A percentile compares a stretch with the other conserved stretches of the same genome.
Conservation (phyloP, 2,113 vertebrate genomes). For the Scopus umbretta region DNA sequence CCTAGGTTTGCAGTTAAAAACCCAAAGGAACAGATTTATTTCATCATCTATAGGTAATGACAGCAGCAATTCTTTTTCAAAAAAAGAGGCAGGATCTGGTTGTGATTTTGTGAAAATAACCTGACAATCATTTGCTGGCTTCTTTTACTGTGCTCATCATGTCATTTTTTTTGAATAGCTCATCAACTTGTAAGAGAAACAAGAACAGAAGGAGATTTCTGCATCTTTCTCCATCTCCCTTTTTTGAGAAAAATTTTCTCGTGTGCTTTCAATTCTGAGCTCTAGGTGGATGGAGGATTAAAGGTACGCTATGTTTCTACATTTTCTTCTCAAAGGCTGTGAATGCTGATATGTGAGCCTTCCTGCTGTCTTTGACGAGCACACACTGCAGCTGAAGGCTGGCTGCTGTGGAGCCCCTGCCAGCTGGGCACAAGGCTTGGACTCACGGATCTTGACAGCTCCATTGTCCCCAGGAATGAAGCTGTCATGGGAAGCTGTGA, state of each 20-base stretch:
- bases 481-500: background rate
- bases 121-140: background rate
- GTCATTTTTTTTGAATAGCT: background rate
- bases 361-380: background rate
- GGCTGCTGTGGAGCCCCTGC: background rate
- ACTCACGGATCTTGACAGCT: background rate
- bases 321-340: background rate
- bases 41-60: background rate
- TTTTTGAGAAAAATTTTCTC: background rate
- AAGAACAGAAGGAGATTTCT: background rate
- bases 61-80: background rate
- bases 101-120: conserved; percentile 4
- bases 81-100: background rate
- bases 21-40: background rate
- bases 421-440: background rate
- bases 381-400: background rate
- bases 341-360: background rate
- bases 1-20: background rate
- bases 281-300: background rate
- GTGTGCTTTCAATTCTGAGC: background rate
- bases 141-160: background rate
- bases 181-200: background rate
- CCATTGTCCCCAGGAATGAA: background rate
- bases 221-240: background rate
- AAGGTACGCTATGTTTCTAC: background rate